Base-by-base conservation (phyloP, 2,888 invertebrate species). In the Macaria notata region DNA sequence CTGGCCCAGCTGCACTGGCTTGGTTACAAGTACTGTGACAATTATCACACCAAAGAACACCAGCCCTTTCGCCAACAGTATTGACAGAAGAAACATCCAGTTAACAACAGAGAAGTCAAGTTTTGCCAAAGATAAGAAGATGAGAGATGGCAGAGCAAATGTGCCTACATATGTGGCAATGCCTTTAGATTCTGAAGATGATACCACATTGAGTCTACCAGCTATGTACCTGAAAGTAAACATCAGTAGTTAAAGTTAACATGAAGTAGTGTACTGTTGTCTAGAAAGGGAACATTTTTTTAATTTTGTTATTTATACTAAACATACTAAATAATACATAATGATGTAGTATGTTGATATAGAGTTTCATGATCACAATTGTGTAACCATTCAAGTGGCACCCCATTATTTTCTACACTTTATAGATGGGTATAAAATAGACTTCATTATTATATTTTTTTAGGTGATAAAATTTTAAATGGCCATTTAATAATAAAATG, bases 91-190 rank as follows among this genome's bases (percentile, higher is more conserved):
- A 82, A 99, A 99, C 66, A 93, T 93, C 98, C 98, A 98, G 80
- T 98, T 98, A 0, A 98, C 97, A 46, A 94, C 93, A 38, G 92
- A 93, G 76, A 98, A 95, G 77, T 98, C 94, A 31, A 98, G 88
- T 73, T 95, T 94, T 30, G 97, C 97, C 77, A 99, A 85, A 5
- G 97, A 98, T 70, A 96, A 92, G 79, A 99, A 98, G 75, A 99
- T 97, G 29, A 99, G 86, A 0, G 98, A 95, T 42, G 99, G 99
- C 61, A 99, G 84, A 9, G 98, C 96, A 90, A 99, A 98, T 42
- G 96, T 97, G 9, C 98, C 97, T 3, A 98, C 97, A 91, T 98
- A 98, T 53, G 96, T 96, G 57, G 96, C 96, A 66, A 99, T 93
- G 19, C 98, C 98, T 89, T 96, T 97, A 3, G 97, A 94, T 90